These are phyloP conservation scores for Noctua fimbriata DNA, from an alignment of 2,888 invertebrate species.

Conservation along the genomic window DNA sequence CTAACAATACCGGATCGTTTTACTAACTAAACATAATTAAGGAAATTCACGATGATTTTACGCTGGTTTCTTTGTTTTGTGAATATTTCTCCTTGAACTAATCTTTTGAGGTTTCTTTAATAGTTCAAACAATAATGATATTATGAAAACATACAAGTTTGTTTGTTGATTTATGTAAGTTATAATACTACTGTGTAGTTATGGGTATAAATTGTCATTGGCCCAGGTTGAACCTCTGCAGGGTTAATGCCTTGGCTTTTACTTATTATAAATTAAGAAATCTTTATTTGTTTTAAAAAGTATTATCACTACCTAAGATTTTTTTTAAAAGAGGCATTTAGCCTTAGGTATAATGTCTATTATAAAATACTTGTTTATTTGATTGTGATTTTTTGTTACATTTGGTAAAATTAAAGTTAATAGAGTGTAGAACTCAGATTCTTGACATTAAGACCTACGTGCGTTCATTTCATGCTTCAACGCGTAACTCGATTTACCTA, in stretches of 20 bases:
- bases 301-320: no score
- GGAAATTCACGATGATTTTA: conserved; percentile 47
- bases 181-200: background rate
- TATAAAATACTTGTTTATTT: background rate
- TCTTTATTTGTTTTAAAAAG: no score
- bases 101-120: conserved; percentile 34
- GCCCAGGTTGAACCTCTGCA: background rate
- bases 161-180: background rate
- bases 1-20: conserved; percentile 32
- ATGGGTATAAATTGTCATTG: background rate
- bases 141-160: conserved; percentile 50
- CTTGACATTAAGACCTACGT: conserved; percentile 21
- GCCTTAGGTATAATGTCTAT: no score
- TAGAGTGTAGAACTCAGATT: conserved; percentile 45
- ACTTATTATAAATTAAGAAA: background rate
- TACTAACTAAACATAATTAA: conserved; percentile 47
- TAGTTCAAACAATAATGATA: conserved; percentile 43
- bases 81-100: conserved; percentile 49
- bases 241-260: background rate
- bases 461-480: conserved; percentile 40
- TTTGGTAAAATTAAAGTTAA: conserved; percentile 17
- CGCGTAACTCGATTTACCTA: conserved; percentile 17
- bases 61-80: conserved; percentile 33
- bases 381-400: background rate
- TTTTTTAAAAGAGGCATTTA: no score